Conservation (phyloP, 2,113 vertebrate genomes). For the Amphiprion ocellaris region DNA sequence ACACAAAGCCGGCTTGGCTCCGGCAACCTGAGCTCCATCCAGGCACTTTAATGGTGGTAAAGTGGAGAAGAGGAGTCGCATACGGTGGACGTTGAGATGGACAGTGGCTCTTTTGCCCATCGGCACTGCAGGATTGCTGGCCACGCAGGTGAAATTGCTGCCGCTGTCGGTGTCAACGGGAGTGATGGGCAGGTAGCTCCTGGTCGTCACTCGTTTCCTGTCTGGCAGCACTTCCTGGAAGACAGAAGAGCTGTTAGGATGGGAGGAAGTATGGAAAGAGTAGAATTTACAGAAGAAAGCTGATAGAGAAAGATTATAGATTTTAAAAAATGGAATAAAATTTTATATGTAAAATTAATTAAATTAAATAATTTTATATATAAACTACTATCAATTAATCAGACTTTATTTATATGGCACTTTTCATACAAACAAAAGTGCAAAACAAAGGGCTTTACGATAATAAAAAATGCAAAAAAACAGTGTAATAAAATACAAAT, state of each 20-base stretch:
- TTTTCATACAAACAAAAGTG: too few relatives aligned
- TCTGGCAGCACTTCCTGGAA: constrained; percentile 90
- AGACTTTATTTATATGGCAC: too few relatives aligned
- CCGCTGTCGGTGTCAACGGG: constrained; percentile 92
- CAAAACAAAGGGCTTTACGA: too few relatives aligned
- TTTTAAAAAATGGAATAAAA: too few relatives aligned
- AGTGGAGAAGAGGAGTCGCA: constrained; percentile 55
- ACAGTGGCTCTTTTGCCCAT: constrained; percentile 89
- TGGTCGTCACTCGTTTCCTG: constrained; percentile 92
- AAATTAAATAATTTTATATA: too few relatives aligned
- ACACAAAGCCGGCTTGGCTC: neutral
- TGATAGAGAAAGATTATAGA: neutral
- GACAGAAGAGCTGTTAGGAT: constrained; percentile 3
- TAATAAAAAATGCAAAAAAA: too few relatives aligned
- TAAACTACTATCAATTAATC: too few relatives aligned
- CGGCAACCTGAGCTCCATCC: neutral
- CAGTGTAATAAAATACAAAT: too few relatives aligned
- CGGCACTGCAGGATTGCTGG: constrained; percentile 90
- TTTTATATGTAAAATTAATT: too few relatives aligned
- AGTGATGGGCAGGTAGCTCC: constrained; percentile 90
- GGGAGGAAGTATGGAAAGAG: neutral
- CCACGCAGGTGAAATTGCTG: constrained; percentile 90
- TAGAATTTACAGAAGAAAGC: neutral
- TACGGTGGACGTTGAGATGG: constrained; percentile 95
- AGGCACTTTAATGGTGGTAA: neutral